Evolutionary conservation across 2,113 vertebrate genomes (phyloP), one percentile per base, ranked within the genome.

Genomic region (Trichomycterus rosablanca): DNA sequence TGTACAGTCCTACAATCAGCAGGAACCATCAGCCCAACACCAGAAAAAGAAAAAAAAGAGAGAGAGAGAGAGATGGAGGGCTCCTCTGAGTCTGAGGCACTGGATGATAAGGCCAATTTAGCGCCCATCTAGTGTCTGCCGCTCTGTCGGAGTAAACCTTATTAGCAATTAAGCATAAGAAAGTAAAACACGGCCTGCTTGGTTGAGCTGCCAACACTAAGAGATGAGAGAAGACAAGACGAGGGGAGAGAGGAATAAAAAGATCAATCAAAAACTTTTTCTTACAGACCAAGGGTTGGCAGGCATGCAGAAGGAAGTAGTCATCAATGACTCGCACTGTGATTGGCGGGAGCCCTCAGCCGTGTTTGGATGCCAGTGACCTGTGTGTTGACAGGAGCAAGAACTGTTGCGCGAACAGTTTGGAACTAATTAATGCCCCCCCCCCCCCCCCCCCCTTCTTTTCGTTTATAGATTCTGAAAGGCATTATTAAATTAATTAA

Each of bases 401-500:
- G 86, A 84, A 54, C 40, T 64, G 61, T 64, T 80, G 90, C 86
- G 79, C 82, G 74, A 22, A 49, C 15, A 82, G 75, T 80, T 77
- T 82, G 75, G 81, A 88, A 89, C 93, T 97, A 96, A 95, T 96
- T 93, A 95, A 95, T 92, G 91, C 88, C 28, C 48, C 54, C 75
- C 88, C 84, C 89, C n/a, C n/a, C n/a, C n/a, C n/a, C n/a, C n/a
- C n/a, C n/a, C n/a, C n/a, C n/a, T n/a, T n/a, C n/a, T 89, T 90
- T 93, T 93, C 92, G 90, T 94, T 97, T 95, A 95, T 94, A 88
- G 91, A 89, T 95, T 98, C 91, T 90, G 89, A 91, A 90, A 92
- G 89, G 88, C 90, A 95, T 97, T 97, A 97, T 99, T 99, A 97
- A 95, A 98, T 97, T 95, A 97, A 99, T 98, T 95, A 97, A 97